These are phyloP conservation scores for Xylocopa sonorina DNA, from an alignment of 1,140 invertebrate genomes.

Conservation along the genomic window DNA sequence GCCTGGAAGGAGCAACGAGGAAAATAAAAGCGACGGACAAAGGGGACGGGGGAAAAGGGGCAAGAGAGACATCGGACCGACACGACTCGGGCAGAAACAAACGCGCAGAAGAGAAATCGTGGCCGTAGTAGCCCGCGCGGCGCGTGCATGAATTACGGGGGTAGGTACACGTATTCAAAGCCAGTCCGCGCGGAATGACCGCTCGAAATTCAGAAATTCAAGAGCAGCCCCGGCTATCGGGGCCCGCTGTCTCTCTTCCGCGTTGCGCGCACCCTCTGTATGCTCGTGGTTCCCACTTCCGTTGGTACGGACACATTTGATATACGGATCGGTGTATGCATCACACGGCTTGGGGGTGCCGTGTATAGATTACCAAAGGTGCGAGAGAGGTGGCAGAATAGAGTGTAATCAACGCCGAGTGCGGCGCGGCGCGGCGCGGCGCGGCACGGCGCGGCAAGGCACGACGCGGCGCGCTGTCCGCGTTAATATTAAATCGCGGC, in stretches of 20 bases:
- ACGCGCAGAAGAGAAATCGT: constrained; percentile 1
- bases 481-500: constrained; percentile 78
- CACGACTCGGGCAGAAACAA: not conserved
- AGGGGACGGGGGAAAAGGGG: not conserved
- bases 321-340: constrained; percentile 76
- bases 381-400: constrained; percentile 76
- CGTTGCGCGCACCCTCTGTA: constrained; percentile 27
- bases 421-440: constrained; percentile 32
- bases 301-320: constrained; percentile 75
- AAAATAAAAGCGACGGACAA: not conserved
- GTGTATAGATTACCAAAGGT: constrained; percentile 78
- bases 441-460: constrained; percentile 33
- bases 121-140: not conserved
- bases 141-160: constrained; percentile 9
- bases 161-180: constrained; percentile 59
- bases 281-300: constrained; percentile 70
- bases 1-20: not conserved
- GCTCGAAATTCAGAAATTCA: constrained; percentile 61
- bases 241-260: not conserved
- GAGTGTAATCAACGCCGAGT: constrained; percentile 75
- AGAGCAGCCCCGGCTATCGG: constrained; percentile 48
- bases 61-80: not conserved
- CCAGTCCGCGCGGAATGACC: constrained; percentile 40
- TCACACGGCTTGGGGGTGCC: constrained; percentile 59
- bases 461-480: too few relatives aligned